Evolutionary conservation across 2,113 vertebrate species (phyloP), one percentile per base, ranked within the genome.

Genomic region (Lophura nycthemera): DNA sequence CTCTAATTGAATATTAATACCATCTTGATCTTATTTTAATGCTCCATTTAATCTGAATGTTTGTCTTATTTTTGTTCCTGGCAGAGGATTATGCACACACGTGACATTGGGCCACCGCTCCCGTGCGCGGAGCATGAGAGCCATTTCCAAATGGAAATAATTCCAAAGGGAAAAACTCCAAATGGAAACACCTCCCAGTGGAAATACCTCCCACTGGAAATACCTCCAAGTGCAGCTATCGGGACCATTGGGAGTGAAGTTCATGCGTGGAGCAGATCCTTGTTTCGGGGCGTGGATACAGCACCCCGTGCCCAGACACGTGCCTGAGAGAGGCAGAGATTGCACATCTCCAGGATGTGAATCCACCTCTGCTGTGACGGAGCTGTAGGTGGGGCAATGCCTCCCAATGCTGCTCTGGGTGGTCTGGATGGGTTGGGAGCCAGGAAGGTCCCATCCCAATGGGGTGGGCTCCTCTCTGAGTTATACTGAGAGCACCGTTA

Each of bases 291-390:
- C 38, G 34, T 2, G 3, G 29, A 54, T 29, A 16, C 30, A 25
- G 25, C 56, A n/a, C 24, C 30, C 56, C 21, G 93, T 87, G 88
- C 87, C 71, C 87, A 92, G 96, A 93, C 82, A 50, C 93, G 64
- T 76, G 74, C 89, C 93, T 86, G 48, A 85, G 63, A 88, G 64
- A 82, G 93, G 96, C 91, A 80, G 86, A 80, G 91, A 84, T 88
- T 64, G 94, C 96, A 96, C 92, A 88, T 96, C 87, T 69, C 71
- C 60, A 43, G 16, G 66, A 45, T 19, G 22, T 14, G 27, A 40
- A 67, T 24, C 20, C 15, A 14, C 65, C 97, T 75, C 95, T 97
- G 95, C 97, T 96, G 96, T 96, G 97, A 73, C 95, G 94, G 92
- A 96, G 98, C 97, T 91, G 69, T 91, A 95, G 95, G 96, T 93